A percentile compares a stretch with the other conserved stretches of the same genome.
Conservation (phyloP, 2,113 vertebrate species). For the Rhineura floridana region DNA sequence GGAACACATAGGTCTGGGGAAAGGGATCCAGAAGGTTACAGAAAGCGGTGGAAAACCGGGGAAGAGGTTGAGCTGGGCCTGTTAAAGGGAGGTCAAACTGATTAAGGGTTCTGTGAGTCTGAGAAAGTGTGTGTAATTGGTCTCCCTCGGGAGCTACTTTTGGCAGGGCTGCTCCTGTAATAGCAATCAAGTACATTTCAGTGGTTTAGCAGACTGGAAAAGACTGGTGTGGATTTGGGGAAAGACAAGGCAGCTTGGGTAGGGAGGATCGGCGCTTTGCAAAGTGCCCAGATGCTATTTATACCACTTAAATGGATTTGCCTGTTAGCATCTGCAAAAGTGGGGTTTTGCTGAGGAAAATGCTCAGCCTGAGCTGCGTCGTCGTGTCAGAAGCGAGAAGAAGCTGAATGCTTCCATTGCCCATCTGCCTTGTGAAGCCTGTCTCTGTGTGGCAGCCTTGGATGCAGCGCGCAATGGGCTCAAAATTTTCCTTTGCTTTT, state of each 20-base stretch:
- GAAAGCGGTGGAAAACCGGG: neutral
- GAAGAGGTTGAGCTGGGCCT: neutral
- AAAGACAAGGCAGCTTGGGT: neutral
- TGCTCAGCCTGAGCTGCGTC: neutral
- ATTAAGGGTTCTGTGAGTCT: conserved; percentile 12
- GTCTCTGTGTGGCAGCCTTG: neutral
- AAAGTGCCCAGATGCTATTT: neutral
- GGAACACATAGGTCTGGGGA: neutral
- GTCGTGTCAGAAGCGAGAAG: neutral
- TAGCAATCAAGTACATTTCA: conserved; percentile 4
- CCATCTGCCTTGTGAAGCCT: neutral
- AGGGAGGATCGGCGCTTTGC: neutral
- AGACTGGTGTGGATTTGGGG: neutral
- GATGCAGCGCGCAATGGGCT: too few relatives aligned
- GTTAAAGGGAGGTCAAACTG: conserved; percentile 17
- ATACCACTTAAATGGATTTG: neutral
- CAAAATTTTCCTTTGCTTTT: neutral
- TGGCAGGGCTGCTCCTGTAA: neutral
- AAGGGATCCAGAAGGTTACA: neutral
- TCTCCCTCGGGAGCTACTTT: neutral
- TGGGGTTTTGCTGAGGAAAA: neutral
- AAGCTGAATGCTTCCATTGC: neutral
- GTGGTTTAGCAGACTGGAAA: conserved; percentile 6
- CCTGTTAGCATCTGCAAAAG: neutral
- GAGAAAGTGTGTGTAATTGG: conserved; percentile 13